Evolutionary conservation across 2,888 invertebrate species (phyloP).

Genomic region (Eupithecia insigniata): DNA sequence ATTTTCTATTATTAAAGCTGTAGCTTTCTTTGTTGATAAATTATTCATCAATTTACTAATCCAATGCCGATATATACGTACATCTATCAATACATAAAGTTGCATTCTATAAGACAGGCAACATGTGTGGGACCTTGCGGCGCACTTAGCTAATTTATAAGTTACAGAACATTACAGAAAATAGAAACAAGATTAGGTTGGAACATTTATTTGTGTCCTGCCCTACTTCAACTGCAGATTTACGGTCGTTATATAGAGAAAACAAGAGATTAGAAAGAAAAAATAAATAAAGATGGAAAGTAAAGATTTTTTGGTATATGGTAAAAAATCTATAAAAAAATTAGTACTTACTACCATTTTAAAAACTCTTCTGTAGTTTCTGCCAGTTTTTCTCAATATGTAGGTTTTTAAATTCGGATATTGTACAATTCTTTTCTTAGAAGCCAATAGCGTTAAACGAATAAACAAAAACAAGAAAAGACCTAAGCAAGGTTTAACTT

Average conservation of each 20-base stretch:
- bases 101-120: slow-evolving; percentile 1
- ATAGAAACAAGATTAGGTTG: slow-evolving; percentile 49
- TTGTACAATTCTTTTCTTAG: background rate
- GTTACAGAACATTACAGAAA: slow-evolving; percentile 35
- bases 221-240: background rate
- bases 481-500: background rate
- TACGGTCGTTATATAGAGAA: background rate
- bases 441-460: background rate
- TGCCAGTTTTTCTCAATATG: background rate
- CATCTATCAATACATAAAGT: slow-evolving; percentile 1
- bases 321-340: background rate
- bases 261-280: background rate
- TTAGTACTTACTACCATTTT: background rate
- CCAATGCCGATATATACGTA: background rate
- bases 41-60: background rate
- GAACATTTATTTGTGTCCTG: slow-evolving; percentile 48
- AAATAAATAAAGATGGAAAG: background rate
- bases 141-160: slow-evolving; percentile 7
- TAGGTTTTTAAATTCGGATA: background rate
- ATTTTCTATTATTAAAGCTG: too few relatives aligned
- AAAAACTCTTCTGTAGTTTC: background rate
- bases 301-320: background rate
- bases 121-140: slow-evolving; percentile 7
- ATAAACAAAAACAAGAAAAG: background rate
- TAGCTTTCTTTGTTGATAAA: too few relatives aligned